Evolutionary conservation across 1,140 invertebrate species (phyloP), one percentile per base, ranked within the genome.

Genomic region (Thereuonema tuberculata): DNA sequence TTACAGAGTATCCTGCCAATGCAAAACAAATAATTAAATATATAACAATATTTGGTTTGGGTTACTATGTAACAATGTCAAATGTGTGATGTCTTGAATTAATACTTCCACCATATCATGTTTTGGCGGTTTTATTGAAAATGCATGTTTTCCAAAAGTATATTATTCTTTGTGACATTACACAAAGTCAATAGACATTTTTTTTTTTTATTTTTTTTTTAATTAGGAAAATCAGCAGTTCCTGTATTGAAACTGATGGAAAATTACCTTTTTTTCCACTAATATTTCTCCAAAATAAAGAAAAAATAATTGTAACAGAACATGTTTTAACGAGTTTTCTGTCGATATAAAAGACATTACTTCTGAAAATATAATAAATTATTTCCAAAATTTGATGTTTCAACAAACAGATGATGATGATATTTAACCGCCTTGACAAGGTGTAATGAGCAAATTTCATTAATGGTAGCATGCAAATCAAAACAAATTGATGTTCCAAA

Each of bases 41-140:
- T n/a, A n/a, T n/a, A n/a, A n/a, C n/a, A n/a, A n/a, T n/a, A n/a
- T n/a, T n/a, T n/a, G n/a, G n/a, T n/a, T n/a, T n/a, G n/a, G n/a
- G n/a, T n/a, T n/a, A n/a, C n/a, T n/a, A n/a, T n/a, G n/a, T n/a
- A n/a, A n/a, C n/a, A n/a, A n/a, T n/a, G n/a, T n/a, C n/a, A n/a
- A n/a, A n/a, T n/a, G n/a, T n/a, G n/a, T n/a, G n/a, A n/a, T n/a
- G n/a, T n/a, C n/a, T n/a, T n/a, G n/a, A n/a, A n/a, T n/a, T n/a
- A n/a, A n/a, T n/a, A n/a, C n/a, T n/a, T n/a, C n/a, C n/a, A 43
- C 37, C 37, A 43, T 12, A n/a, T 43, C 9, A n/a, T 43, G 9
- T 52, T 52, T 52, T 9, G 49, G 49, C 49, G 49, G 49, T 52
- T 58, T 58, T 58, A 58, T 58, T 58, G 56, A 58, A 58, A 58